Base-by-base conservation (phyloP, 1,140 invertebrate species). In the Bombus superbus region DNA sequence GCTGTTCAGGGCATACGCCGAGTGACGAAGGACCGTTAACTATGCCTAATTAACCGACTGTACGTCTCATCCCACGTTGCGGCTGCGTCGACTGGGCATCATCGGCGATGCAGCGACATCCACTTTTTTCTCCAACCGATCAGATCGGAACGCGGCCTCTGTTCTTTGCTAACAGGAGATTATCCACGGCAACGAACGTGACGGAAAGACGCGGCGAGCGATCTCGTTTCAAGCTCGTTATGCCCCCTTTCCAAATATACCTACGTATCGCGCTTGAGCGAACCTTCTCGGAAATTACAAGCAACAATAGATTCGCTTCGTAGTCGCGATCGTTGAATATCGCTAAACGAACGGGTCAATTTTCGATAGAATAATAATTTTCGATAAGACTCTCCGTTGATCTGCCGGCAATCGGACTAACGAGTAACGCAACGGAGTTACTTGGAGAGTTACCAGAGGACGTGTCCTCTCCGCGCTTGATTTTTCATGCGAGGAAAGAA, bases 21-120 rank as follows among this genome's bases (percentile, higher is more conserved):
- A 74, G 74, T 82, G 79, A 86, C 66, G 44, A 86, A 88, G 80
- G 80, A 66, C 80, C 84, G 81, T 86, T 86, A 90, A 90, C 81
- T 78, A 90, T 81, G 57, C 47, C 79, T 77, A 89, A 89, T 89
- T 88, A 89, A 88, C 79, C 40, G 62, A 66, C 78, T 64, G 44
- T 78, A 32, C 69, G 69, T 69, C 42, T 78, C 77, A n/a, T 77
- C 57, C 64, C 35, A 25, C 10, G 42, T 57, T 22, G n/a, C 64
- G 5, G 1, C 22, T 8, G 40, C 57, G 32, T 38, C 32, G 1
- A 15, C 57, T n/a, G 25, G 0, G 25, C 59, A 11, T 62, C 59
- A 22, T 59, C 57, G 25, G 28, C 9, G 28, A 4, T 28, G 28
- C 10, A 28, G 25, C 59, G 10, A 10, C 15, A 13, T 13, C 35